Base-by-base conservation (phyloP, 2,113 vertebrate genomes). In the Pangasianodon gigas region DNA sequence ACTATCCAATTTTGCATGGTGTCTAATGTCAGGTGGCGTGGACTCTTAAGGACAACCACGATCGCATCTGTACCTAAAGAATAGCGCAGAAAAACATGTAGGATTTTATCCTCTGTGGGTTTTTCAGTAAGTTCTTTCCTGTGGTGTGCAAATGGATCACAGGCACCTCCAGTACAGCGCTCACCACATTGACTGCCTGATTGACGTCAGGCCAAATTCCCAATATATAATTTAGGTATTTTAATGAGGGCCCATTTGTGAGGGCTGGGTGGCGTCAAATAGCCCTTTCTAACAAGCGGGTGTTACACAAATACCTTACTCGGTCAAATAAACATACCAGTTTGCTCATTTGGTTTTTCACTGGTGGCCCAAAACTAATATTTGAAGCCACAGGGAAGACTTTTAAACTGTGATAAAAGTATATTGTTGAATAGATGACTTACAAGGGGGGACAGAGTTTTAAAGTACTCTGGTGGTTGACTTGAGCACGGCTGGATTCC, bases 201-300 rank as follows among this genome's bases (percentile, higher is more conserved):
- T 41, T 89, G 89, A 90, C 89, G 77, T 90, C 89, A 90, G 51
- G 58, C 29, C 29, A 90, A 48, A 90, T 37, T 52, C 84, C 48
- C 85, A 52, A 69, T 90, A 56, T 90, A 21, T 90, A 90, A 90
- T 90, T 90, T 90, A 58, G 84, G 75, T 51, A 14, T 90, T 89
- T 67, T 90, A 90, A 90, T 80, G 75, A 90, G 84, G 51, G 75
- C 60, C 60, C 24, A 29, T 65, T 65, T 51, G 58, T 65, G 75
- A 80, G 84, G 81, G 58, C 60, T 71, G 75, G 89, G 62, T 87
- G 89, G 84, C 41, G 37, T 86, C n/a, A 41, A 26, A 86, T 67
- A 52, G 21, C 32, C 77, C 89, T 82, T 54, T 86, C 77, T 67
- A 82, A 71, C 32, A n/a, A 51, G 77, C 62, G 60, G 75, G 84